Base-by-base conservation (phyloP, 2,113 vertebrate species). In the Psilopogon haemacephalus region DNA sequence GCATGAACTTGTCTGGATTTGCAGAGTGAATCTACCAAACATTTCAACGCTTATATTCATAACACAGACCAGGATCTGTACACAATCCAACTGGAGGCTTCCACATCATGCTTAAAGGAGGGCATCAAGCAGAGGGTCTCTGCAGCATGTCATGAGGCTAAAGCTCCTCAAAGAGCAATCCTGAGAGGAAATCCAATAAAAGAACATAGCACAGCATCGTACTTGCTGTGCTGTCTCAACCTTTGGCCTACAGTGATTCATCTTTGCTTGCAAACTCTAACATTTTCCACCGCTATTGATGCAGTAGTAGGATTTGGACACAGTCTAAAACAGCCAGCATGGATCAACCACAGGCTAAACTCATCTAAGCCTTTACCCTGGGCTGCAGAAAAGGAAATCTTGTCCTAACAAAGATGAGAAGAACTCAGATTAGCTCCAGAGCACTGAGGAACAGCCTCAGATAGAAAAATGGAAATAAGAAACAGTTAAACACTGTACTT, bases 1-100 rank as follows among this genome's bases (percentile, higher is more conserved):
- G 89, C 46, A 84, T 30, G n/a, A 85, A 69, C 94, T 88, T 96
- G 94, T 78, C 84, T 55, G 79, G 64, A 93, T 94, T 65, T 90
- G 87, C 59, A 60, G 42, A 19, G 6, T 21, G 46, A 75, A 90
- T 68, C 35, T 95, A 90, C 82, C 95, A 94, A 89, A 79, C 46
- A 71, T 74, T 86, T 91, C 75, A 55, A 48, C 69, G 68, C 69
- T 71, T 48, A 4, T 33, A 83, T 89, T 85, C 67, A 78, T 52
- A 85, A 59, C 80, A 33, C 58, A 82, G 75, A 59, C 56, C 56
- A 48, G 88, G 60, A 87, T 56, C 62, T 62, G 78, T 6, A 12
- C 7, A 52, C 0, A 2, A 78, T 86, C 82, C 72, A 94, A 13
- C 35, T 12, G 60, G 30, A 88, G 62, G 59, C 56, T 94, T 38